Evolutionary conservation across 1,140 invertebrate genomes (phyloP), one percentile per base, ranked within the genome.

Genomic region (Calephelis nemesis): DNA sequence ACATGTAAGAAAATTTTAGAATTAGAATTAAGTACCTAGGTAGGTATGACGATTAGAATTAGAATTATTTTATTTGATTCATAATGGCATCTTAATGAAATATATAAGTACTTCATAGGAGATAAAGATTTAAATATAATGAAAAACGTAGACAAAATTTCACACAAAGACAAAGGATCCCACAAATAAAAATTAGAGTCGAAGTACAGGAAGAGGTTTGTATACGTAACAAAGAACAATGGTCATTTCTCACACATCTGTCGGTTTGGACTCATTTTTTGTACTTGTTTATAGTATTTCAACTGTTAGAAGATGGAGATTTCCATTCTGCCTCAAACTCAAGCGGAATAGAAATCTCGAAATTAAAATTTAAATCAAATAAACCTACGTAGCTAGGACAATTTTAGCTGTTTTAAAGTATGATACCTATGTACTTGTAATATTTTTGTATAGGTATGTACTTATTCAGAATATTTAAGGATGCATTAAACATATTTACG

Each of bases 161-260:
- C 10, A 39, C 52, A 58, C 52, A 19, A 58, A 58, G 52, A 58
- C 52, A 58, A 58, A 58, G 52, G 52, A 58, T 39, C 52, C 8
- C 52, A 58, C 52, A 39, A 39, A 30, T 15, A 58, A 58, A 58
- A 58, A 58, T 58, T 58, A 10, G 52, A 58, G 52, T 58, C 30
- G 52, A 58, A 10, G 52, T 58, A 39, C 52, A 58, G 52, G 52
- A 58, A 58, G 52, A 58, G 11, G 9, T 11, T 58, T 58, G 52
- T 58, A 54, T 54, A 58, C 30, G 52, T 58, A 58, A 58, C 52
- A 58, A 58, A 58, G 52, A 58, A 58, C 52, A 58, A 58, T 58
- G 52, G 52, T 58, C 52, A 58, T 5, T 58, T 58, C 30, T 12
- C 54, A 58, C 54, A 54, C 50, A 15, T 54, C 52, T 19, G 8